A percentile compares a stretch with the other conserved stretches of the same genome.
Conservation (phyloP, 2,888 invertebrate genomes). For the Cinara cedri region DNA sequence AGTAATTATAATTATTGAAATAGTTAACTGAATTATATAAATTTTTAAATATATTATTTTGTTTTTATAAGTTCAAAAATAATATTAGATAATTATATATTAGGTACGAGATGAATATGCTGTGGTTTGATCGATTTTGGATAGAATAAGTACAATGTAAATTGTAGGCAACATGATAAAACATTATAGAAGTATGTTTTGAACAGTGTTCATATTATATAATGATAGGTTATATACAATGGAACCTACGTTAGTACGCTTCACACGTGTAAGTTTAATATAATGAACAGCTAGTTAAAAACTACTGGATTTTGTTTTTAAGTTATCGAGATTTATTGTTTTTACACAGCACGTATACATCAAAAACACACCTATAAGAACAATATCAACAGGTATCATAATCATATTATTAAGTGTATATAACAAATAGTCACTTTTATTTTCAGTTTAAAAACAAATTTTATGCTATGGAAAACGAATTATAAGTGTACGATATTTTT, state of each 20-base stretch:
- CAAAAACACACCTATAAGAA: not conserved
- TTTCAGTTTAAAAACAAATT: constrained; percentile 2
- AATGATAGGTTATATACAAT: too few relatives aligned
- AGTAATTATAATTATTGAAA: too few relatives aligned
- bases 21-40: too few relatives aligned
- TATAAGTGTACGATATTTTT: not conserved
- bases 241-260: not conserved
- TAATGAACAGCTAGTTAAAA: not conserved
- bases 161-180: not conserved
- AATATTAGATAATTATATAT: too few relatives aligned
- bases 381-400: not conserved
- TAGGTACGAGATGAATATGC: too few relatives aligned
- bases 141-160: not conserved
- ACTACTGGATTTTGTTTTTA: not conserved
- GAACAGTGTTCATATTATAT: not conserved
- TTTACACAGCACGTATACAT: not conserved
- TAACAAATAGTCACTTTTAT: not conserved
- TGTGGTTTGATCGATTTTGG: not conserved
- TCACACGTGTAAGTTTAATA: not conserved
- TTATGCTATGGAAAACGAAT: not conserved
- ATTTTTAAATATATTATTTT: too few relatives aligned
- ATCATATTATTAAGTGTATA: not conserved
- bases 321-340: not conserved
- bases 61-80: too few relatives aligned
- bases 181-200: not conserved